Evolutionary conservation across 2,113 vertebrate species (phyloP), one percentile per base, ranked within the genome.

Genomic region (Serinus canaria): DNA sequence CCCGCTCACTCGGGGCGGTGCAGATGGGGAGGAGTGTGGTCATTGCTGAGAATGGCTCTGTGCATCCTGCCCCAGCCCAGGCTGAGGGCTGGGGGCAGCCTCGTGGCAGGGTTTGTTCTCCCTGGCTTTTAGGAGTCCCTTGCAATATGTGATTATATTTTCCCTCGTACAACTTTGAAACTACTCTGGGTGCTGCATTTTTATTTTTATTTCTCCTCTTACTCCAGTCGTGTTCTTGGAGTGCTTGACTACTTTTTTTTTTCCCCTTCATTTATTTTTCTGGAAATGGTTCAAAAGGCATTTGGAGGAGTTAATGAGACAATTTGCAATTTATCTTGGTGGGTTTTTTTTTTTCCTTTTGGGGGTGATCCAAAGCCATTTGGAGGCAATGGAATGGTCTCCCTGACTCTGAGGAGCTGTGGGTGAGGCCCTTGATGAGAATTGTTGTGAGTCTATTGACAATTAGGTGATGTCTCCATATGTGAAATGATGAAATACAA

Each of bases 291-390:
- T 90, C 94, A 96, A 91, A 95, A 95, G 50, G 77, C 74, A 85
- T 94, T 94, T 87, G 82, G 79, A 92, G 72, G 87, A 91, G 82
- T 95, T 92, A 95, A 95, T 89, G 93, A 92, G 94, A 92, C 46
- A 77, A 94, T 85, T 83, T 85, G 78, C 80, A 91, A 89, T 91
- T 91, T 95, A 64, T 87, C 76, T 91, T 78, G 18, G 12, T 89
- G 44, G 0, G 0, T 3, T 58, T 77, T 58, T 77, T 56, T 88
- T 53, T 59, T 68, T 66, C 43, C 63, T 83, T 93, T 90, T 94
- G 87, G 70, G 67, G 13, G 9, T 2, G 31, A 87, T 95, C 93
- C 95, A 95, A 91, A 85, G 63, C 78, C 49, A 58, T 93, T 92
- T 90, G 83, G 76, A 92, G 79, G 72, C 59, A 74, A 13, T 53